Conservation (phyloP, 2,113 vertebrate species). For the Tetrax tetrax region DNA sequence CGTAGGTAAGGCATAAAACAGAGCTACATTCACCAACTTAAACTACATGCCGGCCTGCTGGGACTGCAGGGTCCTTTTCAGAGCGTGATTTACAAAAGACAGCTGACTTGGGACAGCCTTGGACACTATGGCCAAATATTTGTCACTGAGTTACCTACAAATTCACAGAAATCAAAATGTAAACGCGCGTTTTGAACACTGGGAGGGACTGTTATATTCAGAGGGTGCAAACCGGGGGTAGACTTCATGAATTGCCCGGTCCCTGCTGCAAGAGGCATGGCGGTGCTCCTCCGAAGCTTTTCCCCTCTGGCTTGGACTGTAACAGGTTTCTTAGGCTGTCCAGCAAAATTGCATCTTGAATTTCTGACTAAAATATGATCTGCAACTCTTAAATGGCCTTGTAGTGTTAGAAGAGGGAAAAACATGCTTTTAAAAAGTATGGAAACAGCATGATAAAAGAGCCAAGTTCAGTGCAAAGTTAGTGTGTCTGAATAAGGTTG, state of each 20-base stretch:
- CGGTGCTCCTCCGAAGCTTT: not conserved
- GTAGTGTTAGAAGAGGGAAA: not conserved
- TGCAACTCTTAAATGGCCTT: not conserved
- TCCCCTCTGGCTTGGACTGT: not conserved
- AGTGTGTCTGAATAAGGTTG: not conserved
- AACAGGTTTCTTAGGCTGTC: not conserved
- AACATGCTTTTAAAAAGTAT: not conserved
- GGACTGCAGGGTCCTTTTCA: not conserved
- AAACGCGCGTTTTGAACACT: not conserved
- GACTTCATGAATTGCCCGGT: fast-evolving
- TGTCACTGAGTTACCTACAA: not conserved
- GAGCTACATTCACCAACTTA: not conserved
- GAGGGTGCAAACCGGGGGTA: not conserved
- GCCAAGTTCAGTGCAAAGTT: not conserved
- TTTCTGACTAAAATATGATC: not conserved
- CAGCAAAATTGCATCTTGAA: not conserved
- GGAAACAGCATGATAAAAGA: fast-evolving
- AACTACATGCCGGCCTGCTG: not conserved
- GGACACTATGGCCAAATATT: not conserved
- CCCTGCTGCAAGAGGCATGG: not conserved
- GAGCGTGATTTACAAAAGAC: not conserved
- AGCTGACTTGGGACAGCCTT: not conserved
- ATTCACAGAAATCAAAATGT: not conserved
- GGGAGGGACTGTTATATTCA: not conserved
- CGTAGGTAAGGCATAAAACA: not conserved